Conservation (phyloP, 2,113 vertebrate genomes). For the Neomonachus schauinslandi region DNA sequence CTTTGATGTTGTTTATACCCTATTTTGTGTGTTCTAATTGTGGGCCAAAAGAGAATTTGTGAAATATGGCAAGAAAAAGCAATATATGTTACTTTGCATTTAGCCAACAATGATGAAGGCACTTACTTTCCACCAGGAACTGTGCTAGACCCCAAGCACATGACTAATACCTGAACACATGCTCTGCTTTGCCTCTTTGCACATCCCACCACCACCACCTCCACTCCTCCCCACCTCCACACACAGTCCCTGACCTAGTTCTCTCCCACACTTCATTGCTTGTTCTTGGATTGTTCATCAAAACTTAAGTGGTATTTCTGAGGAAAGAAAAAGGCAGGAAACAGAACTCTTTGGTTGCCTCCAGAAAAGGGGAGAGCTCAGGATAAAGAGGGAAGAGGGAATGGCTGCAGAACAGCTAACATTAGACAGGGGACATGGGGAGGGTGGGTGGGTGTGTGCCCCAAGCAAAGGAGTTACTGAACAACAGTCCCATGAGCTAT, state of each 20-base stretch:
- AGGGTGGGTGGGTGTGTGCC: not conserved
- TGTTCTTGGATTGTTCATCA: conserved; percentile 3
- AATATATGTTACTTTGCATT: not conserved
- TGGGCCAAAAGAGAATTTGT: not conserved
- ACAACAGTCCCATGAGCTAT: not conserved
- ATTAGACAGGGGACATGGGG: not conserved
- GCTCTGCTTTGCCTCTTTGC: not conserved
- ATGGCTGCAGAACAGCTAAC: not conserved
- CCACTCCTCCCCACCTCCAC: not conserved
- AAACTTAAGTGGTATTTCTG: conserved; percentile 19
- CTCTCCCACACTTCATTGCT: not conserved
- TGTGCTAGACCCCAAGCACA: not conserved
- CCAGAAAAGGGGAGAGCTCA: not conserved
- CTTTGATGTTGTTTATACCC: not conserved
- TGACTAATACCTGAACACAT: not conserved
- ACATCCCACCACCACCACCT: not conserved
- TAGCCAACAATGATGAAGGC: not conserved
- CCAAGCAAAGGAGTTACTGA: not conserved
- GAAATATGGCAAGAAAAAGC: not conserved
- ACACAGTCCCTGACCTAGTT: not conserved
- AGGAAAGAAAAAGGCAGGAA: not conserved
- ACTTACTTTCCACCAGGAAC: not conserved
- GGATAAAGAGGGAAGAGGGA: not conserved
- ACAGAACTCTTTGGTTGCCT: not conserved
- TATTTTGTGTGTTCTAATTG: not conserved